phyloP scores from a whole-genome alignment of 2,797 vertebrate species.

The Streptopelia turtur region DNA sequence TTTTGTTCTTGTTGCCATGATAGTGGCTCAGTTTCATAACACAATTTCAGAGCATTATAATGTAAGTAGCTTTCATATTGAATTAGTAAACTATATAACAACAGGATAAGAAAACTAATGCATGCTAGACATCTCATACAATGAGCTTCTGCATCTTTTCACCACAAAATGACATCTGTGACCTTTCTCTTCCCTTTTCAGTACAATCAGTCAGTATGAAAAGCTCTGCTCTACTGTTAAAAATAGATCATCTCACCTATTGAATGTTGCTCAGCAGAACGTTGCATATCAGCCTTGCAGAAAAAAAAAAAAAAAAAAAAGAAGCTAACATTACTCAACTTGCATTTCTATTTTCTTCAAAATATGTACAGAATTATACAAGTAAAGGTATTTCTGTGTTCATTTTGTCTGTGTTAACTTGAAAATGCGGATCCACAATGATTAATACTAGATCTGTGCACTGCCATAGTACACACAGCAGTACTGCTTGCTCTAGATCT shows the following conservation, averaged over 20 bases:
- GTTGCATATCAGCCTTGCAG: background rate
- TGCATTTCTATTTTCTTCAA: background rate
- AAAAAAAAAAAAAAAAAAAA: background rate
- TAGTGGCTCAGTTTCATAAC: background rate
- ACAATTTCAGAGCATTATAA: background rate
- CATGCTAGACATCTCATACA: background rate
- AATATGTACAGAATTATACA: background rate
- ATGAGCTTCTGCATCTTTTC: background rate
- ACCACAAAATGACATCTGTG: background rate
- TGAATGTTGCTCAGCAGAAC: background rate
- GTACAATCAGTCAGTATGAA: background rate
- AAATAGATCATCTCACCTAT: background rate
- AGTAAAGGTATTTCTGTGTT: background rate
- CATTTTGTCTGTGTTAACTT: accelerated
- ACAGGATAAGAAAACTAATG: background rate
- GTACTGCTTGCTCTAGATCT: background rate
- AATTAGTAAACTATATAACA: constrained; percentile 8
- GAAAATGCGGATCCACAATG: background rate
- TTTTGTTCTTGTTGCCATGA: background rate
- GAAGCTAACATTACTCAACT: background rate
- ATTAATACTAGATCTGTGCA: background rate
- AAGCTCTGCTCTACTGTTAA: background rate
- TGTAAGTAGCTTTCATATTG: constrained; percentile 10
- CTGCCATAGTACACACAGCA: background rate
- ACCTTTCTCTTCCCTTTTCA: constrained; percentile 49